Evolutionary conservation across 2,888 invertebrate genomes (phyloP), one percentile per base, ranked within the genome.

Genomic region (Dromius quadrimaculatus): DNA sequence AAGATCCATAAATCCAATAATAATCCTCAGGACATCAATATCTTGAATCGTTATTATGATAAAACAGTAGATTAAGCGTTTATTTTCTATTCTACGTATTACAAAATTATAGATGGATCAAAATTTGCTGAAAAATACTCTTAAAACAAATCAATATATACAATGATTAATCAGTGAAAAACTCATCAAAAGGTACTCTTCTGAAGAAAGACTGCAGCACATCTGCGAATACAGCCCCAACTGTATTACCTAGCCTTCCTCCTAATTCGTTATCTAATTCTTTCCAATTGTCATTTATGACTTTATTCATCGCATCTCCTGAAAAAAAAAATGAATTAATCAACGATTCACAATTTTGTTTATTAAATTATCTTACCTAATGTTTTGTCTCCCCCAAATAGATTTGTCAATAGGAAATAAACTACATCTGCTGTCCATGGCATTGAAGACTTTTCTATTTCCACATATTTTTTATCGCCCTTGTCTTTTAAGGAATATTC

Each of bases 351-450:
- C 38, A 38, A n/a, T 38, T 38, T 38, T 38, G 13, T 6, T 6
- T 11, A 6, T 38, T 38, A 6, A 28, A 8, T 36, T 59, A 17
- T 20, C 19, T 36, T n/a, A 77, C 79, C 78, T 71, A 79, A 72
- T 15, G 19, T 45, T 61, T 77, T 74, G 54, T 80, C 77, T 20
- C 79, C 79, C 43, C 77, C 75, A 65, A 80, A 80, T 8, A 79
- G 68, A 71, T 78, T 78, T 15, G 78, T 77, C 8, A 79, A 71
- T 5, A 45, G 32, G 38, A 71, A 72, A 36, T 71, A 22, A 3
- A 57, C 71, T 13, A 71, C 75, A 13, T 68, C 61, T 0, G 76
- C 64, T 1, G 69, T 73, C 43, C 76, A 76, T 8, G 5, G 61
- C 62, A 70, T 32, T 1, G 0, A 8, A n/a, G 9, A 34, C 1